These are phyloP conservation scores for Eptatretus burgeri DNA, from an alignment of 2,113 vertebrate genomes.

Conservation along the genomic window DNA sequence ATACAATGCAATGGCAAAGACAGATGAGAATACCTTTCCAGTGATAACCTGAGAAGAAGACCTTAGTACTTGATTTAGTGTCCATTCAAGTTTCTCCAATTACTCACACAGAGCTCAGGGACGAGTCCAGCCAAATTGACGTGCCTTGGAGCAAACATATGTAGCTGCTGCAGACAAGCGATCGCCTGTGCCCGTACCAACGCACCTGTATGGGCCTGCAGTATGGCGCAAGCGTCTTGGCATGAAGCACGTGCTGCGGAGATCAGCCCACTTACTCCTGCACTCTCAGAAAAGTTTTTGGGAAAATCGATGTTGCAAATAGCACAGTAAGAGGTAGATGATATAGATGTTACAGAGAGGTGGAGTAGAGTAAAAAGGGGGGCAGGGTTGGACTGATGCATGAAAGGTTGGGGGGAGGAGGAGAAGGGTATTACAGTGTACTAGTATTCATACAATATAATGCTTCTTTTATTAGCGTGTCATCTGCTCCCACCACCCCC, in stretches of 20 bases:
- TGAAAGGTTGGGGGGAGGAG: too few species aligned
- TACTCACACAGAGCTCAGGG: constrained; percentile 68
- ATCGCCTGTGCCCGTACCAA: constrained; percentile 90
- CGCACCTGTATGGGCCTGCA: constrained; percentile 87
- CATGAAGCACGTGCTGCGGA: constrained; percentile 94
- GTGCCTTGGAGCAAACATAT: constrained; percentile 90
- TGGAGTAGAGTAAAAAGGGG: neutral
- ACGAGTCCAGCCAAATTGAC: constrained; percentile 91
- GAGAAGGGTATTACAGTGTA: too few species aligned
- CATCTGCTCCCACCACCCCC: too few species aligned
- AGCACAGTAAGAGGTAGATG: too few species aligned
- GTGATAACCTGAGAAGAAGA: too few species aligned
- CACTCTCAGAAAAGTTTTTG: constrained; percentile 5
- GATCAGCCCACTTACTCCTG: constrained; percentile 63
- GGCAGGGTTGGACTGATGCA: neutral
- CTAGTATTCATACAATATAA: too few species aligned
- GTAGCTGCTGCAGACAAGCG: constrained; percentile 88
- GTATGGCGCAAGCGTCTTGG: constrained; percentile 91
- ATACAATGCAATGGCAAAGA: neutral
- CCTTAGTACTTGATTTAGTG: too few species aligned
- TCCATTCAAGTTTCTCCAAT: too few species aligned
- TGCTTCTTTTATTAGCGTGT: too few species aligned
- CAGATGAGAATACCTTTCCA: neutral
- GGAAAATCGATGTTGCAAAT: too few species aligned
- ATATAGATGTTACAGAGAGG: too few species aligned